Percentiles rank a stretch among this genome's conserved stretches.
phyloP scores from a whole-genome alignment of 2,888 invertebrate species.

The Phalera bucephala region DNA sequence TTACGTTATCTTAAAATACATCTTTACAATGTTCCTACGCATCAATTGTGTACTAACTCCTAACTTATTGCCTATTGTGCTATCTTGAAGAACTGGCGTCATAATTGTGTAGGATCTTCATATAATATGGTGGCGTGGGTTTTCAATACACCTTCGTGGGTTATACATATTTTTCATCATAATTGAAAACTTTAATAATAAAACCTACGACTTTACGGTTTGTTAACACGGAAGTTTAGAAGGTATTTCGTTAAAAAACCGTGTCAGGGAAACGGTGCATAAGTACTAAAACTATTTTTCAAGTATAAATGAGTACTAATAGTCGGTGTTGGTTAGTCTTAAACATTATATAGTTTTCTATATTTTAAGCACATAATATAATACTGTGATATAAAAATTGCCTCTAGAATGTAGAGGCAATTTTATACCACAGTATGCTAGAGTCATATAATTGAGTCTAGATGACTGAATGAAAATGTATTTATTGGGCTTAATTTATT shows the following conservation, averaged over 20 bases:
- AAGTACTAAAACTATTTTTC: not conserved
- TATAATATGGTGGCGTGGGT: slow-evolving; percentile 30
- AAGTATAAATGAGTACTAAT: too few species aligned
- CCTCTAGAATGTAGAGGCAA: too few species aligned
- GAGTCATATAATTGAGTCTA: too few species aligned
- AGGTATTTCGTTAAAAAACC: not conserved
- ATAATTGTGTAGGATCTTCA: slow-evolving; percentile 40
- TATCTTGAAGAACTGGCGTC: slow-evolving; percentile 24
- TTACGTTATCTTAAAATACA: not conserved
- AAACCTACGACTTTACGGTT: not conserved
- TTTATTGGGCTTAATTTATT: too few species aligned
- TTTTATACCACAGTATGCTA: too few species aligned
- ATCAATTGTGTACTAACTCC: slow-evolving; percentile 23
- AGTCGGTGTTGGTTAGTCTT: not conserved
- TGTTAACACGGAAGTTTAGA: slow-evolving; percentile 1
- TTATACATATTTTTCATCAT: slow-evolving; percentile 12
- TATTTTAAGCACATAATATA: too few species aligned
- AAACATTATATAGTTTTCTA: not conserved
- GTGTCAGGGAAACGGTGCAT: not conserved
- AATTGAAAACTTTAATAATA: slow-evolving; percentile 3
- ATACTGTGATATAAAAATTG: too few species aligned
- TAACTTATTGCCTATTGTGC: slow-evolving; percentile 46
- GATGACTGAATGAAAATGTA: too few species aligned
- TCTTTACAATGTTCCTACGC: slow-evolving; percentile 23
- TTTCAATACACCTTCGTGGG: slow-evolving; percentile 29